phyloP scores from a whole-genome alignment of 2,888 invertebrate species.

The Steinernema hermaphroditum region DNA sequence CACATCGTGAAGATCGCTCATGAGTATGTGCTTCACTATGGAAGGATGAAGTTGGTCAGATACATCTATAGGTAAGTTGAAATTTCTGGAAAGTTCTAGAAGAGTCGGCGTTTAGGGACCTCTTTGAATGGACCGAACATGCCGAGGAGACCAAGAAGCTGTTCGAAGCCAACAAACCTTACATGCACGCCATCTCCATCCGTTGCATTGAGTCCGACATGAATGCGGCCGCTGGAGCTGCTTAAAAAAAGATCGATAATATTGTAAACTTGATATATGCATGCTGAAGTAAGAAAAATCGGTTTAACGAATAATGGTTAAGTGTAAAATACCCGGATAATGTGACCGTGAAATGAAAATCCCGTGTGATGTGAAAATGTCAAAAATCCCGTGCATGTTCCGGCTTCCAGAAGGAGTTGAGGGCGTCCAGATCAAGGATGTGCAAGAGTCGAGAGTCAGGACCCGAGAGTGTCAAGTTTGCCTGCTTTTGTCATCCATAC shows the following conservation, averaged over 20 bases:
- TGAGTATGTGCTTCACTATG: neutral
- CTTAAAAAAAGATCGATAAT: neutral
- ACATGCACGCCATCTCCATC: slow-evolving; percentile 15
- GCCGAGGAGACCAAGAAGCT: neutral
- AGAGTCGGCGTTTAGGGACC: neutral
- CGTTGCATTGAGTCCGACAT: neutral
- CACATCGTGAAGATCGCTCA: slow-evolving; percentile 20
- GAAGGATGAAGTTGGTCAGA: slow-evolving; percentile 23
- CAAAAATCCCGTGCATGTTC: no score
- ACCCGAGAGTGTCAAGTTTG: no score
- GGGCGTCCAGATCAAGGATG: no score
- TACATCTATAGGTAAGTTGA: slow-evolving; percentile 28
- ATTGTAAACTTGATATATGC: neutral
- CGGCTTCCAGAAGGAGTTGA: no score
- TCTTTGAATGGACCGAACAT: slow-evolving; percentile 1
- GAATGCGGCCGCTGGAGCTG: neutral
- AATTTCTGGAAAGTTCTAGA: neutral
- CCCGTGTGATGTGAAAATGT: no score
- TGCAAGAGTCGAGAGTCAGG: no score
- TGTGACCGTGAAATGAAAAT: no score
- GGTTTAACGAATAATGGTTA: neutral
- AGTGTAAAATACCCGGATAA: no score
- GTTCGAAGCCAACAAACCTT: neutral
- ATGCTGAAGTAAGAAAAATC: neutral
- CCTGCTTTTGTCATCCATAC: no score